Percentiles rank a stretch among this genome's conserved stretches.
Conservation (phyloP, 2,888 invertebrate species). For the Aleiodes alternator region DNA sequence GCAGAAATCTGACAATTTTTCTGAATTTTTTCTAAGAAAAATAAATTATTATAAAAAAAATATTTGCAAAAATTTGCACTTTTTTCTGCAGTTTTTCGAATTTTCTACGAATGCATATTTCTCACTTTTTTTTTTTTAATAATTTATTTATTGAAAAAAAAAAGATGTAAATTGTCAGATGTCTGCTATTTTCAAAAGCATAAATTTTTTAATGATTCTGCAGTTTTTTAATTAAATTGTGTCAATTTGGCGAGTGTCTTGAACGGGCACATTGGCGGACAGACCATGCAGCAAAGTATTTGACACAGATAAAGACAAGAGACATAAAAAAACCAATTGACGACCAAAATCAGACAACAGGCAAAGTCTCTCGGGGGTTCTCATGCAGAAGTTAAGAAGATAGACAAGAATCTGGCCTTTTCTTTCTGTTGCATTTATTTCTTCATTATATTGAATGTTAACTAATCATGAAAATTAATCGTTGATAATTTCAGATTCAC, state of each 20-base stretch:
- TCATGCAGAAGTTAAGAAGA: no score
- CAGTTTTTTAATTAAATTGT: conserved; percentile 10
- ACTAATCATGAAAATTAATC: not conserved
- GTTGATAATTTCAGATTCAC: conserved; percentile 30
- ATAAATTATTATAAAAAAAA: no score
- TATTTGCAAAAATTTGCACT: no score
- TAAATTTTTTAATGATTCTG: not conserved
- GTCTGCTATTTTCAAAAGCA: no score
- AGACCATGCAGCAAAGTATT: conserved; percentile 47
- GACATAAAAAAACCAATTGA: not conserved
- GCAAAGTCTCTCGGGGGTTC: not conserved
- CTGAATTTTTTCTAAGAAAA: no score
- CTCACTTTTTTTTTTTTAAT: no score
- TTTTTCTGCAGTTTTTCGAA: no score
- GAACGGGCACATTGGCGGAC: conserved; percentile 59
- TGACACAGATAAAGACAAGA: conserved; percentile 24
- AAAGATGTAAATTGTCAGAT: not conserved
- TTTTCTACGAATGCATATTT: no score
- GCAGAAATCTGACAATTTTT: no score
- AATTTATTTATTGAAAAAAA: not conserved
- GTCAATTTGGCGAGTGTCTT: conserved; percentile 27
- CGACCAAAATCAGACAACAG: not conserved
- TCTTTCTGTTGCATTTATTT: not conserved
- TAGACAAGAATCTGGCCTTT: conserved; percentile 23
- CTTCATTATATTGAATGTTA: not conserved